Percentiles rank a stretch among this genome's conserved stretches.
phyloP scores from a whole-genome alignment of 2,113 vertebrate species.

The Rhombomys opimus region DNA sequence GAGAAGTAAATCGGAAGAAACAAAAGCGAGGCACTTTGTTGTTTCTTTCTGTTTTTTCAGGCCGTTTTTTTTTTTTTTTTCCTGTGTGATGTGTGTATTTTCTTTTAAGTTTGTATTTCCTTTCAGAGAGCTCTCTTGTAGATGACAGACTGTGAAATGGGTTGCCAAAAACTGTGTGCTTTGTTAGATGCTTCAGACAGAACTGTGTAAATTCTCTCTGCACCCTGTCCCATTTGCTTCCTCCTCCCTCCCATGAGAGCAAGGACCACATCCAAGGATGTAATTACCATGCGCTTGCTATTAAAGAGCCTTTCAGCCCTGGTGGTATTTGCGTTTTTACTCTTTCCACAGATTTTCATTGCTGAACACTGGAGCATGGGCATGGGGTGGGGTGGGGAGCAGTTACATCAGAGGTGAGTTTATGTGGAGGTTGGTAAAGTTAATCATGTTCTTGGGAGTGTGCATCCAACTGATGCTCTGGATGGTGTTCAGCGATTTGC shows the following conservation, averaged over 20 bases:
- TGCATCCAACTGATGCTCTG: neutral
- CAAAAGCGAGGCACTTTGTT: neutral
- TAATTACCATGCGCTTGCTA: conserved; percentile 81
- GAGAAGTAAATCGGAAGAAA: neutral
- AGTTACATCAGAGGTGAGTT: neutral
- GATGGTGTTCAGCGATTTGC: neutral
- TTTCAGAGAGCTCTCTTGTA: conserved; percentile 78
- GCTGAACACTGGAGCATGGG: neutral
- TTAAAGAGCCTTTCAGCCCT: conserved; percentile 84
- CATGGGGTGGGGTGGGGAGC: neutral
- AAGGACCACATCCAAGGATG: conserved; percentile 68
- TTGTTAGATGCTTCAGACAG: conserved; percentile 58
- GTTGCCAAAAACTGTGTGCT: conserved; percentile 73
- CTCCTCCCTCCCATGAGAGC: neutral
- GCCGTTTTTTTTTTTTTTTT: neutral
- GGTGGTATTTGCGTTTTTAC: conserved; percentile 64
- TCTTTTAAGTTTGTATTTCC: conserved; percentile 69
- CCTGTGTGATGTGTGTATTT: conserved; percentile 51
- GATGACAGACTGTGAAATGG: conserved; percentile 76
- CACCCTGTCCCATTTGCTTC: conserved; percentile 60
- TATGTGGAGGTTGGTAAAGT: neutral
- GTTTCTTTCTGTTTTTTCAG: neutral
- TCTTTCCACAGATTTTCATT: neutral
- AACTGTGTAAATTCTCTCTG: conserved; percentile 62
- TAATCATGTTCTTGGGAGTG: neutral